phyloP scores from a whole-genome alignment of 2,888 invertebrate species.

The Syrphus vitripennis region DNA sequence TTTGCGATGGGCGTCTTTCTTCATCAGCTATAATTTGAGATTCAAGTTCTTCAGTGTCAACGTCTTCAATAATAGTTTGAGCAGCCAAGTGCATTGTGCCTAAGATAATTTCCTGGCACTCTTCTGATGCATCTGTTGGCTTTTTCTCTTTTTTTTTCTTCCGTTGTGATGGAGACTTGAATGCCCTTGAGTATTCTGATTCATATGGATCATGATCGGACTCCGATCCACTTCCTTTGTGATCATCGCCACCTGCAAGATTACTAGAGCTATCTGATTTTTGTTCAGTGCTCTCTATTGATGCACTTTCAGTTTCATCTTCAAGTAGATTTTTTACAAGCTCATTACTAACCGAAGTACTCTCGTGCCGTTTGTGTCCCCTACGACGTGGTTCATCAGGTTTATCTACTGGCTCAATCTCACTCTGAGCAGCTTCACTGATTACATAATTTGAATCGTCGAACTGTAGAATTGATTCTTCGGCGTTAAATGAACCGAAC shows the following conservation, averaged over 20 bases:
- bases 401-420: neutral
- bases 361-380: conserved; percentile 84
- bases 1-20: conserved; percentile 78
- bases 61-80: conserved; percentile 80
- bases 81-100: conserved; percentile 79
- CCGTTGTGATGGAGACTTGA: conserved; percentile 78
- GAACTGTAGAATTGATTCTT: conserved; percentile 62
- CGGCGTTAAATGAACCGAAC: conserved; percentile 66
- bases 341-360: conserved; percentile 79
- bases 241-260: conserved; percentile 75
- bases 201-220: conserved; percentile 82
- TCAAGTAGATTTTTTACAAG: conserved; percentile 75
- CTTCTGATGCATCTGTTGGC: conserved; percentile 79
- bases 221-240: conserved; percentile 81
- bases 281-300: neutral
- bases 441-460: conserved; percentile 52
- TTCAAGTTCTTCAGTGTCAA: conserved; percentile 79
- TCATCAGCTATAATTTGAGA: conserved; percentile 74
- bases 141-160: conserved; percentile 78
- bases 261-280: conserved; percentile 44
- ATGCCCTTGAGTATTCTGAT: conserved; percentile 81
- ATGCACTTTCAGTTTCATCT: conserved; percentile 72
- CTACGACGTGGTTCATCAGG: conserved; percentile 77
- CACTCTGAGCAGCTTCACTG: neutral
- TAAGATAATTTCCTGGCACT: conserved; percentile 77